Percentiles rank a stretch among this genome's conserved stretches.
These are phyloP conservation scores for Distichodus sexfasciatus DNA, from an alignment of 2,797 vertebrate species.

Conservation along the genomic window DNA sequence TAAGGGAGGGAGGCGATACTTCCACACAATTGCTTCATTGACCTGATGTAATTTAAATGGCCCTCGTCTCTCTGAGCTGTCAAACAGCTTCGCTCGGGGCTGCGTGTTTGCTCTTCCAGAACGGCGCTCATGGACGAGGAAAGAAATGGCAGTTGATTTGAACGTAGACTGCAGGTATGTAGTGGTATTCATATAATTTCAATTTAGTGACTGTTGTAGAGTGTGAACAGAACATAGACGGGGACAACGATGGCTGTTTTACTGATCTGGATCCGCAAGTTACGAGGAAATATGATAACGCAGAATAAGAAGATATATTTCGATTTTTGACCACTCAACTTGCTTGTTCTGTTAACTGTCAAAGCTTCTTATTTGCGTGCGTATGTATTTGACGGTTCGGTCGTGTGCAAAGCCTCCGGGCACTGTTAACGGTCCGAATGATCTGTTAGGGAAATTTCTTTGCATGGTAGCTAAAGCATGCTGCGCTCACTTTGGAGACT, in stretches of 20 bases:
- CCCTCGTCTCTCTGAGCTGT: not conserved
- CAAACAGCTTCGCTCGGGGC: not conserved
- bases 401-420: too few species aligned
- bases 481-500: too few species aligned
- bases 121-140: not conserved
- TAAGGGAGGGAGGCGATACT: not conserved
- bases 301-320: too few species aligned
- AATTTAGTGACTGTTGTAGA: not conserved
- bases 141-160: not conserved
- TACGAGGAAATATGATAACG: not conserved
- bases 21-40: constrained; percentile 31
- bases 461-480: too few species aligned
- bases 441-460: too few species aligned
- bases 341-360: too few species aligned
- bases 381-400: too few species aligned
- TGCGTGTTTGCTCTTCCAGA: constrained; percentile 26
- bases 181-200: not conserved
- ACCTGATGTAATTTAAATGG: constrained; percentile 30
- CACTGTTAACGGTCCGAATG: too few species aligned
- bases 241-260: not conserved
- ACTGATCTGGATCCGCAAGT: not conserved
- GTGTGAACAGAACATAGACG: not conserved
- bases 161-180: not conserved
- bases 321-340: too few species aligned
- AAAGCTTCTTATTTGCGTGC: too few species aligned